A percentile compares a stretch with the other conserved stretches of the same genome.
phyloP scores from a whole-genome alignment of 2,797 vertebrate genomes.

The Thalassophryne amazonica region DNA sequence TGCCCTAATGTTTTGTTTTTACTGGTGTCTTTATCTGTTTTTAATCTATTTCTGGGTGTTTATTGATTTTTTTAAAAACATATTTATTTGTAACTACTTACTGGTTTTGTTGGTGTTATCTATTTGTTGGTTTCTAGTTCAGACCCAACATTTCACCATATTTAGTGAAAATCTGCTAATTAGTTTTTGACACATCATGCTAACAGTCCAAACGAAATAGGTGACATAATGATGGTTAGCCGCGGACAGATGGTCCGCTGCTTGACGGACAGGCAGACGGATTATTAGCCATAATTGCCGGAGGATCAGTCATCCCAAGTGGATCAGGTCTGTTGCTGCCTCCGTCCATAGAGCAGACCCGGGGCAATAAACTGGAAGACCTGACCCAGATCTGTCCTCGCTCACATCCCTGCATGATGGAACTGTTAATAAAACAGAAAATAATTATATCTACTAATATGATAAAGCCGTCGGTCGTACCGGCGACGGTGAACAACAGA shows the following conservation, averaged over 20 bases:
- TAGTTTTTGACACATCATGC: background rate
- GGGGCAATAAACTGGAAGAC: conserved; percentile 39
- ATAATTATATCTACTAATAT: conserved; percentile 63
- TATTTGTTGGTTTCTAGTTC: too few relatives aligned
- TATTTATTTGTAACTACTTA: too few relatives aligned
- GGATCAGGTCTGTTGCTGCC: conserved; percentile 56
- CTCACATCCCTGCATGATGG: conserved; percentile 53
- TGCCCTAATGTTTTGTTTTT: too few relatives aligned
- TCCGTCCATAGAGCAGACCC: conserved; percentile 50
- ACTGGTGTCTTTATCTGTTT: too few relatives aligned
- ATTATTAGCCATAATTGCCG: conserved; percentile 43
- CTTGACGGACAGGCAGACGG: conserved; percentile 17
- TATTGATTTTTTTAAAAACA: too few relatives aligned
- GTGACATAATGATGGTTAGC: too few relatives aligned
- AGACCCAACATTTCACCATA: too few relatives aligned
- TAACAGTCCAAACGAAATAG: too few relatives aligned
- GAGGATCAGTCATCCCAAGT: conserved; percentile 44
- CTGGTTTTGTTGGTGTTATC: too few relatives aligned
- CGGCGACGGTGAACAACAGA: conserved; percentile 20
- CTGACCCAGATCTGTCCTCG: conserved; percentile 70
- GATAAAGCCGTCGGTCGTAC: conserved; percentile 42
- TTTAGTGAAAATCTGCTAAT: background rate
- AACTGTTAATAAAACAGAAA: conserved; percentile 46
- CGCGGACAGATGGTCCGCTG: conserved; percentile 25
- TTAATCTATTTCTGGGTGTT: too few relatives aligned